Evolutionary conservation across 2,888 invertebrate genomes (phyloP).

Genomic region (Altica lythri): DNA sequence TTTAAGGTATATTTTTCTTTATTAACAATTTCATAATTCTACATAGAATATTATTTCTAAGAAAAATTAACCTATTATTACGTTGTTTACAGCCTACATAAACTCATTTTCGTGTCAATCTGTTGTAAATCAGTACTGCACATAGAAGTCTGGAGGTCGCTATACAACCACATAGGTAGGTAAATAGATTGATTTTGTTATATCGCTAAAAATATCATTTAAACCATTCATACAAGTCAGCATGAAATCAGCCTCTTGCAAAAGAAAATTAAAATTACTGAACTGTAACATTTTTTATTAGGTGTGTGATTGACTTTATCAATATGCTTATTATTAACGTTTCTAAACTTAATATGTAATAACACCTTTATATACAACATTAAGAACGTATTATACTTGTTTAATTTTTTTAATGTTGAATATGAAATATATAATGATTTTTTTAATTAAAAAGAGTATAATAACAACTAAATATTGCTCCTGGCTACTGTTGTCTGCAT

Average conservation of each 20-base stretch:
- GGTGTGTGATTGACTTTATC: slow-evolving; percentile 21
- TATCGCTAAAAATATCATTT: slow-evolving; percentile 1
- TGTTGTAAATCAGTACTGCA: background rate
- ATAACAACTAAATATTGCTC: too few species aligned
- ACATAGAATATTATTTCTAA: background rate
- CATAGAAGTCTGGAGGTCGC: background rate
- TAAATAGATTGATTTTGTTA: slow-evolving; percentile 3
- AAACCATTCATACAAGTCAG: slow-evolving; percentile 8
- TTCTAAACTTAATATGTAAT: background rate
- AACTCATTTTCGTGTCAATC: slow-evolving; percentile 3
- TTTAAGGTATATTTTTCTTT: background rate
- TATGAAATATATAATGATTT: too few species aligned
- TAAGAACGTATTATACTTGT: too few species aligned
- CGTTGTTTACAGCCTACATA: background rate
- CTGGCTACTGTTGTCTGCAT: too few species aligned
- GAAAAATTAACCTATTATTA: background rate
- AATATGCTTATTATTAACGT: slow-evolving; percentile 11
- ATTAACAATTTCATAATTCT: background rate
- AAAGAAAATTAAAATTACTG: slow-evolving; percentile 27
- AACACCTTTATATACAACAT: too few species aligned
- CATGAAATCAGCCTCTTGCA: slow-evolving; percentile 23
- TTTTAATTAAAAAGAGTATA: too few species aligned
- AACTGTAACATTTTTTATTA: slow-evolving; percentile 27
- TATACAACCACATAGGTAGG: background rate
- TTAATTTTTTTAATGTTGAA: too few species aligned